A percentile compares a stretch with the other conserved stretches of the same genome.
Evolutionary conservation across 1,140 invertebrate genomes (phyloP).

Genomic region (Panagrolaimus sp.): DNA sequence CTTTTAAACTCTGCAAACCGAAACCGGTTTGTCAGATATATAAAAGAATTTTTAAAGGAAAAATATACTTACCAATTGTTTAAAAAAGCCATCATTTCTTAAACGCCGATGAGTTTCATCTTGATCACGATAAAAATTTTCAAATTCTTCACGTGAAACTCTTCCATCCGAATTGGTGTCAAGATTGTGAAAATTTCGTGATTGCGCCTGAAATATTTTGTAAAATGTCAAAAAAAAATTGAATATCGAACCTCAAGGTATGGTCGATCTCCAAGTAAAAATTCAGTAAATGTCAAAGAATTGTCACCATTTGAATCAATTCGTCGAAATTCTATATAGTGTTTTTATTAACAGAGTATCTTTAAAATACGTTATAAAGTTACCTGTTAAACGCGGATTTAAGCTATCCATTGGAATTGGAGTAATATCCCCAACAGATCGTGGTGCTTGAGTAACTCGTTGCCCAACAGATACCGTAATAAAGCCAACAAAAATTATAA

Average conservation of each 20-base stretch:
- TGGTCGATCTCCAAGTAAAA: conserved; percentile 49
- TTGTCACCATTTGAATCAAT: conserved; percentile 47
- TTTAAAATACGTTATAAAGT: background rate
- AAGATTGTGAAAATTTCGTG: conserved; percentile 46
- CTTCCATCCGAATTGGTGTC: conserved; percentile 46
- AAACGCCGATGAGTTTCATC: conserved; percentile 34
- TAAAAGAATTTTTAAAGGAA: background rate
- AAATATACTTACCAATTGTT: conserved; percentile 42
- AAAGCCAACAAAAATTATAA: background rate
- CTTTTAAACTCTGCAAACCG: conserved; percentile 17
- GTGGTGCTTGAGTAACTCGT: background rate
- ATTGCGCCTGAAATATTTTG: conserved; percentile 19
- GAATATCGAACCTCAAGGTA: conserved; percentile 32
- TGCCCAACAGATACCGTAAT: background rate
- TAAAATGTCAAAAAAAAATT: too few relatives aligned
- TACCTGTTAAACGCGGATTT: conserved; percentile 48
- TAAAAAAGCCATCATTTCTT: conserved; percentile 46
- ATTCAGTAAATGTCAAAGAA: conserved; percentile 44
- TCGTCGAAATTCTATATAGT: conserved; percentile 47
- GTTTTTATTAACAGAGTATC: background rate
- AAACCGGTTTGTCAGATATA: background rate
- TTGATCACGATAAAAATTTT: conserved; percentile 38
- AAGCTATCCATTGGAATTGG: conserved; percentile 50
- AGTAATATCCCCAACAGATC: conserved; percentile 37
- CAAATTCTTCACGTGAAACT: conserved; percentile 50